Evolutionary conservation across 2,888 invertebrate genomes (phyloP).

Genomic region (Stenurella melanura): DNA sequence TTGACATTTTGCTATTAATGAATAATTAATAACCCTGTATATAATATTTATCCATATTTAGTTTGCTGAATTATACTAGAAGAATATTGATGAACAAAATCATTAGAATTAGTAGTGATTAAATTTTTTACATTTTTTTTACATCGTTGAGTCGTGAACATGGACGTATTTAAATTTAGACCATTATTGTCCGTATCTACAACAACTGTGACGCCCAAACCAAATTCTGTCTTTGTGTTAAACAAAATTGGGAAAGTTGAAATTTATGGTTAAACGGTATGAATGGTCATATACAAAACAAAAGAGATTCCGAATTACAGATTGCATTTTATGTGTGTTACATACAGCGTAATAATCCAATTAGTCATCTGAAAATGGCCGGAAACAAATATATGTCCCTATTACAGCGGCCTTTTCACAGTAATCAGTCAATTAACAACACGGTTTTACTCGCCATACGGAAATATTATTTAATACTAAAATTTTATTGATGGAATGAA

Average conservation of each 20-base stretch:
- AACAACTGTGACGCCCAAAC: constrained; percentile 42
- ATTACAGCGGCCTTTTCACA: constrained; percentile 39
- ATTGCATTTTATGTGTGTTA: constrained; percentile 60
- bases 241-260: constrained; percentile 47
- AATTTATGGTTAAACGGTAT: constrained; percentile 54
- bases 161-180: constrained; percentile 17
- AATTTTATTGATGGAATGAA: constrained; percentile 38
- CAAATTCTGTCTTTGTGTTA: constrained; percentile 44
- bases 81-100: background rate
- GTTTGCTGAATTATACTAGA: too few species aligned
- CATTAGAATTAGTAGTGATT: background rate
- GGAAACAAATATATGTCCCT: constrained; percentile 59
- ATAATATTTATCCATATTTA: too few species aligned
- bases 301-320: constrained; percentile 59
- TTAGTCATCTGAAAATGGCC: constrained; percentile 62
- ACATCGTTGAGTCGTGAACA: background rate
- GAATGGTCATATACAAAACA: constrained; percentile 58
- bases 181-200: constrained; percentile 16
- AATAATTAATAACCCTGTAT: too few species aligned
- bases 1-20: too few species aligned
- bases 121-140: background rate
- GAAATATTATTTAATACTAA: constrained; percentile 42
- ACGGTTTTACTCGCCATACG: constrained; percentile 39
- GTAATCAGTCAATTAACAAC: constrained; percentile 47
- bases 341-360: constrained; percentile 57